Evolutionary conservation across 2,797 vertebrate genomes (phyloP), one percentile per base, ranked within the genome.

Genomic region (Falco biarmicus): DNA sequence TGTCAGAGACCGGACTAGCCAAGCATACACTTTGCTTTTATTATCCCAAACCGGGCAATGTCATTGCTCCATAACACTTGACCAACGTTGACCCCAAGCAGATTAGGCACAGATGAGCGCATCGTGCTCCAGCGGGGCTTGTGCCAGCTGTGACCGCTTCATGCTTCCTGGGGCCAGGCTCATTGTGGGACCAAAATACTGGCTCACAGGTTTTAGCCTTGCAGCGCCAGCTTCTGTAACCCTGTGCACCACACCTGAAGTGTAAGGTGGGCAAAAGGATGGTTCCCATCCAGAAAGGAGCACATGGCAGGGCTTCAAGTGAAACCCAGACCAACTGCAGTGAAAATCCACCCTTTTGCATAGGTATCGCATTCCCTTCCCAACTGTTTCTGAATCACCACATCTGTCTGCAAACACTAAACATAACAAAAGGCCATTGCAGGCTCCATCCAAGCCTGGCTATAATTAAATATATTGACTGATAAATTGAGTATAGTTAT

Each of bases 391-490:
- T 95, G 90, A 75, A 91, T 74, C 76, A 66, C 63, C 66, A 59
- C 4, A 50, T 82, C 90, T 26, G 8, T 94, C 92, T 94, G 95
- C 81, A 94, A 92, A 84, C 51, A 53, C 57, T 61, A 76, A 95
- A 90, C 90, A 83, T 80, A 95, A 91, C 87, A 90, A 93, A 93
- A 90, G 76, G 39, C 76, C 80, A 84, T 41, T 92, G 95, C 69
- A 90, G 80, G 65, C 85, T 95, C 90, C 71, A 90, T 93, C 76
- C 83, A 83, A 94, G 84, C 76, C 75, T 86, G 54, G 60, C 70
- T 94, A 57, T 96, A 97, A 97, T 96, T 95, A 93, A 97, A 93
- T 95, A 92, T 91, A 93, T 87, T 81, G 92, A 84, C 92, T 96
- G 96, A 96, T 88, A 80, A 90, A 93, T 84, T 82, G 91, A 94